These are phyloP conservation scores for Sebastes hubbsi DNA, from an alignment of 2,797 vertebrate species.

Conservation along the genomic window DNA sequence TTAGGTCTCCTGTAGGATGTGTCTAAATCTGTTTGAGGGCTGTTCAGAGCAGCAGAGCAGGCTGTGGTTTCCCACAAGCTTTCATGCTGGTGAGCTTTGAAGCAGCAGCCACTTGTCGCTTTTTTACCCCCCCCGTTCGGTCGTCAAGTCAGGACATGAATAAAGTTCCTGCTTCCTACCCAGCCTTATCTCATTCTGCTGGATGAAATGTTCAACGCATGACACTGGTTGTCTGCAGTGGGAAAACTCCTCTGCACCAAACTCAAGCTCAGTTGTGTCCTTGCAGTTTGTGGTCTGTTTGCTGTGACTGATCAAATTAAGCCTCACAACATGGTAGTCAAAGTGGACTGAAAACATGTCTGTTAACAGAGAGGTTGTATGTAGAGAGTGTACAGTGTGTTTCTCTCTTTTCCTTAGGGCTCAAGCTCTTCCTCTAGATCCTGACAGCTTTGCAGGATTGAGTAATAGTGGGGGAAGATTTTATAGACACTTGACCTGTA, in stretches of 20 bases:
- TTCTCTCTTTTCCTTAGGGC: neutral
- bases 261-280: neutral
- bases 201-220: conserved; percentile 15
- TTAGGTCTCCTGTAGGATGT: conserved; percentile 38
- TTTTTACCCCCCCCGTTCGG: neutral
- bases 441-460: conserved; percentile 1
- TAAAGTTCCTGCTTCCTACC: conserved; percentile 1
- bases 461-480: neutral
- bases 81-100: conserved; percentile 65
- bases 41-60: conserved; percentile 23
- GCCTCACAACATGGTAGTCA: conserved; percentile 6
- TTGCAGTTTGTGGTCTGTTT: conserved; percentile 22
- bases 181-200: conserved; percentile 13
- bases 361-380: neutral
- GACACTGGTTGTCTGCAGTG: neutral
- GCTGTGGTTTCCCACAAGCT: conserved; percentile 41
- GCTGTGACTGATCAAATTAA: conserved; percentile 26
- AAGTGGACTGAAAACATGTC: neutral
- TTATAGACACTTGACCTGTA: conserved; percentile 1
- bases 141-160: conserved; percentile 73
- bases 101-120: conserved; percentile 63
- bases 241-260: neutral
- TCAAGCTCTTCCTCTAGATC: neutral
- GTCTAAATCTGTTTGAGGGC: conserved; percentile 31
- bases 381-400: neutral